Evolutionary conservation across 1,140 invertebrate species (phyloP).

Genomic region (Psilanteris sp.): DNA sequence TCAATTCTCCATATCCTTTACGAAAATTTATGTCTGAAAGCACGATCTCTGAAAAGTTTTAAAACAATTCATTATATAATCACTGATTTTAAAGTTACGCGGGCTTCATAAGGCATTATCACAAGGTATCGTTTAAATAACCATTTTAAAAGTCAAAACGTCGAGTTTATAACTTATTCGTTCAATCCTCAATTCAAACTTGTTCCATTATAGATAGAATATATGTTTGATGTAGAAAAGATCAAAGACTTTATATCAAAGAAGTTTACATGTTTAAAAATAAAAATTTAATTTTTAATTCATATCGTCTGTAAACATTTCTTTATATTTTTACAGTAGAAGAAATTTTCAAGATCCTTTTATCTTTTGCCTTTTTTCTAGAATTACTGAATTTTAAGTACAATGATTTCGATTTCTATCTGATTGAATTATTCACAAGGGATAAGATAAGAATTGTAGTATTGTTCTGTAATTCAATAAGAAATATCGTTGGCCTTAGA

Average conservation of each 20-base stretch:
- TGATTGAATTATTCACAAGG: conserved; percentile 47
- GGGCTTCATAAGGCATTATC: background rate
- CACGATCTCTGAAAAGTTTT: background rate
- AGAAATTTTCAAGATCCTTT: background rate
- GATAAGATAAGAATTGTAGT: conserved; percentile 21
- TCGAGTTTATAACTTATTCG: conserved; percentile 50
- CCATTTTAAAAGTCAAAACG: conserved; percentile 34
- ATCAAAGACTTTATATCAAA: conserved; percentile 32
- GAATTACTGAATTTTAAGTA: conserved; percentile 23
- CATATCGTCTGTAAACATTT: background rate
- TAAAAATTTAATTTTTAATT: conserved; percentile 40
- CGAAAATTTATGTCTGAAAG: conserved; percentile 10
- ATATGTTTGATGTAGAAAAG: conserved; percentile 20
- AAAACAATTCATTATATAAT: conserved; percentile 6
- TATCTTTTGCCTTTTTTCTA: background rate
- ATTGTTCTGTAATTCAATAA: conserved; percentile 38
- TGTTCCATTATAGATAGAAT: conserved; percentile 32
- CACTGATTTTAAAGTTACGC: background rate
- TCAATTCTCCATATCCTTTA: conserved; percentile 2
- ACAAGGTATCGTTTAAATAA: conserved; percentile 21
- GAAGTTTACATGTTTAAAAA: conserved; percentile 30
- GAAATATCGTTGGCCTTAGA: conserved; percentile 26
- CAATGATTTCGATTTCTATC: conserved; percentile 21
- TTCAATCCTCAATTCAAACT: conserved; percentile 32
- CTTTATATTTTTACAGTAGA: background rate